These are phyloP conservation scores for Apamea sordens DNA, from an alignment of 2,888 invertebrate genomes.

Conservation along the genomic window DNA sequence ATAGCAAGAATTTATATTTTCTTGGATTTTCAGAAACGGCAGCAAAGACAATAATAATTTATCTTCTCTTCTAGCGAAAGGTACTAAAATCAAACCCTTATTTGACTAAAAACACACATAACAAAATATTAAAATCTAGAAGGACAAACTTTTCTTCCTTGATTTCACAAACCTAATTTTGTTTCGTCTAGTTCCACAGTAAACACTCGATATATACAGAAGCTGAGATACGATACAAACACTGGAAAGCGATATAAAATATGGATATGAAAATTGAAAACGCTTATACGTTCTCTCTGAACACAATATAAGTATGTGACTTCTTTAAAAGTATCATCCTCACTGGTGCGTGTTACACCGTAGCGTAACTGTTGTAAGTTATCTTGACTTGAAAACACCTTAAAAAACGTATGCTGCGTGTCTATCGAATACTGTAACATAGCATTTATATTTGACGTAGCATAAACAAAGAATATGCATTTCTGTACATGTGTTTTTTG, in stretches of 20 bases:
- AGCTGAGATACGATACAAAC: constrained; percentile 2
- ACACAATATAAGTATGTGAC: constrained; percentile 66
- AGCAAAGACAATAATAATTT: background rate
- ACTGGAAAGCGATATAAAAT: constrained; percentile 44
- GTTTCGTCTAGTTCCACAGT: background rate
- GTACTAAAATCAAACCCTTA: too few species aligned
- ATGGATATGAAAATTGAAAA: constrained; percentile 34
- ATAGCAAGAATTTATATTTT: background rate
- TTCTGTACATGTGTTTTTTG: background rate
- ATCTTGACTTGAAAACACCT: background rate
- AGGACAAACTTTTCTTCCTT: background rate
- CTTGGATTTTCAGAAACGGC: background rate
- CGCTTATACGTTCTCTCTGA: constrained; percentile 37
- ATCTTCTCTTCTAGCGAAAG: too few species aligned
- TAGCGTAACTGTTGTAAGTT: constrained; percentile 3
- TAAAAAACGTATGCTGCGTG: background rate
- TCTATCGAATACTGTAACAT: background rate
- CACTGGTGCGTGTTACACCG: constrained; percentile 50
- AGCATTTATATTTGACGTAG: too few species aligned
- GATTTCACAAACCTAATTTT: background rate
- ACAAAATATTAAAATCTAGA: background rate
- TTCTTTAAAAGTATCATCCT: constrained; percentile 64
- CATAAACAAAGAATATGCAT: background rate
- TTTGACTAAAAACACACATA: background rate
- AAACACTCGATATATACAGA: background rate